phyloP scores from a whole-genome alignment of 2,888 invertebrate genomes.

The Herminia tarsipennalis region DNA sequence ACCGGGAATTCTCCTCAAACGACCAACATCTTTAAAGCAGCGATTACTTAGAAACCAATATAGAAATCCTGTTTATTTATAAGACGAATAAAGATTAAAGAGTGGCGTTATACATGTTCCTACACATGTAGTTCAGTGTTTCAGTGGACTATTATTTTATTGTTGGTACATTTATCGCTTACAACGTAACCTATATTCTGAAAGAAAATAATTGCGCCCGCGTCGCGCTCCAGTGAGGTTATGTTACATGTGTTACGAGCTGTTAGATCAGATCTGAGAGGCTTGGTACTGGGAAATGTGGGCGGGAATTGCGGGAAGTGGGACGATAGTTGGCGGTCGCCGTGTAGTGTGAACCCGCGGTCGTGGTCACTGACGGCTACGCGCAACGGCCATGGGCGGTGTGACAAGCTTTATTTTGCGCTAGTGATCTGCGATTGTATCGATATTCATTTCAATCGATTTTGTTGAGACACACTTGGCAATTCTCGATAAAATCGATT shows the following conservation, averaged over 20 bases:
- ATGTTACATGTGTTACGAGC: conserved; percentile 69
- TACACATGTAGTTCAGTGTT: conserved; percentile 5
- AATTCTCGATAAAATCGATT: too few species aligned
- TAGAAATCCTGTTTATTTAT: too few species aligned
- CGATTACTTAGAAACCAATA: too few species aligned
- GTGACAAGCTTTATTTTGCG: too few species aligned
- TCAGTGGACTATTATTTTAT: background rate
- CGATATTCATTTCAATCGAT: too few species aligned
- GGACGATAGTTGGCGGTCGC: conserved; percentile 42
- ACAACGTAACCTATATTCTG: conserved; percentile 62
- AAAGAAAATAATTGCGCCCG: conserved; percentile 54
- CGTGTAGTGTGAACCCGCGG: conserved; percentile 28
- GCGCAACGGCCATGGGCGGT: conserved; percentile 17
- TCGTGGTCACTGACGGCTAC: conserved; percentile 18
- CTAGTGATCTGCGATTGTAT: too few species aligned
- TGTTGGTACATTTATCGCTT: conserved; percentile 45
- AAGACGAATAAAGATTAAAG: too few species aligned
- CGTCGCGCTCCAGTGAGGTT: conserved; percentile 56
- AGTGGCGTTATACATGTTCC: background rate
- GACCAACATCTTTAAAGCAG: too few species aligned
- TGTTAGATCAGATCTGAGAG: conserved; percentile 63
- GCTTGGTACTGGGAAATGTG: conserved; percentile 52
- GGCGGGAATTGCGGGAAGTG: conserved; percentile 61
- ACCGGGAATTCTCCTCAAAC: too few species aligned
- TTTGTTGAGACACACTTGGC: too few species aligned